Base-by-base conservation (phyloP, 2,797 vertebrate genomes). In the Sebastes vulpes region DNA sequence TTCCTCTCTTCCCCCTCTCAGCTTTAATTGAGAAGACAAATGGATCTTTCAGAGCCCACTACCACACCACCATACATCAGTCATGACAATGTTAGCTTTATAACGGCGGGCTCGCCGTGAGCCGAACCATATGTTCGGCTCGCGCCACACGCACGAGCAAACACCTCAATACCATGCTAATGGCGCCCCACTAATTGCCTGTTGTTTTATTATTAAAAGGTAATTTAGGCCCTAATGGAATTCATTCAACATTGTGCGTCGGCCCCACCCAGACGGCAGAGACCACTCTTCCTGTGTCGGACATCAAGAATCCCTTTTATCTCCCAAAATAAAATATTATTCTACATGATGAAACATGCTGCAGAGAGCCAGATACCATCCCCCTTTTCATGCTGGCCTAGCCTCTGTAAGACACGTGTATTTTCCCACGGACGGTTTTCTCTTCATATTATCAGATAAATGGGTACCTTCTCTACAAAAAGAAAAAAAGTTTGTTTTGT, bases 181-280 rank as follows among this genome's bases (percentile, higher is more conserved):
- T 94, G 89, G 91, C 84, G 83, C 91, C 89, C 88, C 90, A 79
- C 84, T 95, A 96, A 96, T 96, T 96, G 93, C 90, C 94, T 93
- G 91, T 96, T 96, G 93, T 96, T 96, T 96, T 95, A 96, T 95
- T 95, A 96, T 96, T 96, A 96, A 96, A 96, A 96, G 93, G 94
- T 95, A 94, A 96, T 96, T 96, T 95, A 86, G 90, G 28, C 76
- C 69, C 93, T 96, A 95, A 96, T 96, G 85, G 93, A 96, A 96
- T 96, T 95, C 91, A 92, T 96, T 96, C 92, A 95, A 89, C 91
- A 88, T 93, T 92, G 89, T 93, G 90, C 66, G 38, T 75, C 58
- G 5, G 79, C 91, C 76, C 85, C 87, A 84, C 91, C 92, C 90
- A 85, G 72, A 82, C 75, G 18, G 79, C 82, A 59, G 70, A 72